Conservation (phyloP, 2,797 vertebrate species). For the Periparus ater region DNA sequence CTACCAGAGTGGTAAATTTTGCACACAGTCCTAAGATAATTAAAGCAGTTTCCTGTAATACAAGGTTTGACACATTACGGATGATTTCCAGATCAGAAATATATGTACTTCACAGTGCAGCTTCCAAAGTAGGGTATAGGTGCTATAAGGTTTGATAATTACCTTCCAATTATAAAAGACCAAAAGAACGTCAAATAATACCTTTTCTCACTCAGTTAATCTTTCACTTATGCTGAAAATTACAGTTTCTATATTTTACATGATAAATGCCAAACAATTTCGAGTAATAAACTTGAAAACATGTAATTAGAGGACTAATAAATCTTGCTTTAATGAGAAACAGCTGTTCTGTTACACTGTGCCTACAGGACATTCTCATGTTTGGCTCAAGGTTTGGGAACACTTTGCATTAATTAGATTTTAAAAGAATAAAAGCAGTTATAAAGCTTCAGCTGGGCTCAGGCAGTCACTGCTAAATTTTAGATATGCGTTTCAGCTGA, state of each 20-base stretch:
- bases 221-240: slow-evolving; percentile 44
- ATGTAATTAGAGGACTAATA: slow-evolving; percentile 70
- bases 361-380: slow-evolving; percentile 46
- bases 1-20: slow-evolving; percentile 15
- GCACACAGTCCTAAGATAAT: slow-evolving; percentile 6
- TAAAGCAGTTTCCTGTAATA: slow-evolving; percentile 10
- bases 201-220: slow-evolving; percentile 21
- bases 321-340: slow-evolving; percentile 78
- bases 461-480: background rate
- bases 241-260: slow-evolving; percentile 39
- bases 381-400: slow-evolving; percentile 33
- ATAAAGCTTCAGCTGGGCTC: background rate
- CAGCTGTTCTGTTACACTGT: slow-evolving; percentile 62
- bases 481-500: background rate
- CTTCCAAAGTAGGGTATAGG: background rate
- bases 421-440: slow-evolving; percentile 43
- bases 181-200: background rate
- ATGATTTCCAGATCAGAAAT: slow-evolving; percentile 29
- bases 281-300: slow-evolving; percentile 71
- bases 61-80: background rate
- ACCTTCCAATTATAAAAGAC: slow-evolving; percentile 17
- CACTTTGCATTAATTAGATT: slow-evolving; percentile 41
- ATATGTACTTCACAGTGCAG: background rate
- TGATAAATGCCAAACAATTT: slow-evolving; percentile 59
- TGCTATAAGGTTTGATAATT: background rate